Evolutionary conservation across 2,888 invertebrate species (phyloP).

Genomic region (Schrankia costaestrigalis): DNA sequence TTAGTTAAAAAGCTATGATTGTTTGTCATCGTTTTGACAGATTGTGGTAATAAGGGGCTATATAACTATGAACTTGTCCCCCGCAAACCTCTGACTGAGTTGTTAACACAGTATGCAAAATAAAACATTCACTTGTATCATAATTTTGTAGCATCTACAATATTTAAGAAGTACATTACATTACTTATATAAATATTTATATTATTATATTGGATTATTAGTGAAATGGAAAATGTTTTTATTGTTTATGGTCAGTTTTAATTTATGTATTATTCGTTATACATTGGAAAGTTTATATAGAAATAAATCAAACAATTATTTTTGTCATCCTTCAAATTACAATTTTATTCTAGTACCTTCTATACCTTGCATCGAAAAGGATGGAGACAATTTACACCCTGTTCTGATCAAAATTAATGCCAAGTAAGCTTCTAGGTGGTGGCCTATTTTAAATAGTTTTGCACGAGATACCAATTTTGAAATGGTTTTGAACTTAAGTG

Average conservation of each 20-base stretch:
- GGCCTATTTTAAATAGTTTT: conserved; percentile 52
- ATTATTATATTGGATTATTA: conserved; percentile 26
- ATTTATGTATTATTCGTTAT: conserved; percentile 31
- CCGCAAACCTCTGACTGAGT: no score
- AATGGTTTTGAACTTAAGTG: conserved; percentile 26
- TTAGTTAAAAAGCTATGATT: no score
- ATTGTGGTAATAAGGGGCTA: conserved; percentile 18
- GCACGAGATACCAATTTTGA: conserved; percentile 49
- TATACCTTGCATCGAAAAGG: conserved; percentile 40
- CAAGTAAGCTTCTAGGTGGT: conserved; percentile 44
- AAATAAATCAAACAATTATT: conserved; percentile 29
- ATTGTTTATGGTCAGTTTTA: conserved; percentile 29
- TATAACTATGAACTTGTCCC: no score
- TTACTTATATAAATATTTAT: conserved; percentile 25
- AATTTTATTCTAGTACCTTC: conserved; percentile 36
- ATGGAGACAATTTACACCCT: conserved; percentile 25
- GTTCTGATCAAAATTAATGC: conserved; percentile 23
- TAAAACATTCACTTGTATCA: conserved; percentile 32
- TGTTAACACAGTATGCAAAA: conserved; percentile 15
- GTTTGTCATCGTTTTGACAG: conserved; percentile 24
- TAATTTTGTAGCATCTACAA: conserved; percentile 29
- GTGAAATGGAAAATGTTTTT: conserved; percentile 27
- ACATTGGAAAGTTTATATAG: conserved; percentile 33
- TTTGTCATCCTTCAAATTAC: conserved; percentile 34
- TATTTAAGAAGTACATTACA: conserved; percentile 26